A percentile compares a stretch with the other conserved stretches of the same genome.
Evolutionary conservation across 2,113 vertebrate genomes (phyloP).

Genomic region (Lophochroa leadbeateri): DNA sequence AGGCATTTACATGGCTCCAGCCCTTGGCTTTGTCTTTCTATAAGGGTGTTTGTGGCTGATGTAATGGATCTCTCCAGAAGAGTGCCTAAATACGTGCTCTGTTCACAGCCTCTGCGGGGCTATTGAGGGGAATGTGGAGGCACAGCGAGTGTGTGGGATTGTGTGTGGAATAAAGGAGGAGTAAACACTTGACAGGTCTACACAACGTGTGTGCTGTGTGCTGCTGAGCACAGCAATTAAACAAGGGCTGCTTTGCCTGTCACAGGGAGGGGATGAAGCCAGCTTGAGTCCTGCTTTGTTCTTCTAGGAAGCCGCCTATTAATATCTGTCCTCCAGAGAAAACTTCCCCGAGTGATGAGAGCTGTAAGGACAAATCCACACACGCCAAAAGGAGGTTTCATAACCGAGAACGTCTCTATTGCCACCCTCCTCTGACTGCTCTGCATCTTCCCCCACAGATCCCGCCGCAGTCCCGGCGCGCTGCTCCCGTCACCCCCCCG

Average conservation of each 20-base stretch:
- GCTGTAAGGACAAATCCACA: slow-evolving; percentile 39
- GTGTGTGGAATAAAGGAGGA: slow-evolving; percentile 52
- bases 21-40: slow-evolving; percentile 56
- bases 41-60: slow-evolving; percentile 41
- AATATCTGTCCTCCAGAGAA: slow-evolving; percentile 42
- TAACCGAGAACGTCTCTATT: not conserved
- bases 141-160: slow-evolving; percentile 36
- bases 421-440: slow-evolving; percentile 39
- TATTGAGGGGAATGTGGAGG: slow-evolving; percentile 37
- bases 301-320: slow-evolving; percentile 19
- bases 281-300: slow-evolving; percentile 56
- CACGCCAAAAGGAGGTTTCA: not conserved
- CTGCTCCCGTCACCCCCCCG: slow-evolving; percentile 87
- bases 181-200: slow-evolving; percentile 59
- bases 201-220: not conserved
- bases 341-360: not conserved
- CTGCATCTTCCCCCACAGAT: slow-evolving; percentile 75
- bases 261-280: slow-evolving; percentile 37
- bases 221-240: slow-evolving; percentile 67
- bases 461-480: slow-evolving; percentile 83
- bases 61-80: slow-evolving; percentile 57
- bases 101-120: slow-evolving; percentile 58
- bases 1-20: slow-evolving; percentile 3
- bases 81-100: slow-evolving; percentile 23
- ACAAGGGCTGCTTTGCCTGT: slow-evolving; percentile 60